Base-by-base conservation (phyloP, 2,888 invertebrate genomes). In the Drosophila lutescens region DNA sequence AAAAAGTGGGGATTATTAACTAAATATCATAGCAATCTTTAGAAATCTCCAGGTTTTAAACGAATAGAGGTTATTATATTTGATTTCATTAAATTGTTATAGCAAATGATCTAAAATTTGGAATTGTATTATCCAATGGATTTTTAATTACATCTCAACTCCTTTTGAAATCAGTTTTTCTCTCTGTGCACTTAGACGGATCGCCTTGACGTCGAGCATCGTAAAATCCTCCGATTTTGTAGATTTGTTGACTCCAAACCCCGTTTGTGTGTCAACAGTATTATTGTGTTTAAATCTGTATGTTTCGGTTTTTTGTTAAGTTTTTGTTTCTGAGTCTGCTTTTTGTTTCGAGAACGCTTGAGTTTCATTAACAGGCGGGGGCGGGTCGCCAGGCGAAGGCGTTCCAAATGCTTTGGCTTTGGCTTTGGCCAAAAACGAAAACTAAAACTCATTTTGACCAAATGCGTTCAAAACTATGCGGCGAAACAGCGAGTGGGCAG, bases 381-480 rank as follows among this genome's bases (percentile, higher is more conserved):
- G 68, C 68, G 68, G 67, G 50, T 15, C 43, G 50, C 40, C 61
- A 40, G 55, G 47, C 50, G 70, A 69, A 69, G 70, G 70, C 70
- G 70, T 69, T 44, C 44, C 50, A 68, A 70, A 69, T 71, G 78
- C 38, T 62, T 56, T 47, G 61, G 78, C 81, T 85, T 79, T 72
- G 59, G 41, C 81, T 85, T 79, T 72, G 59, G 41, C 63, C 71
- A 72, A 72, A 72, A 58, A 71, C 50, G 63, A 79, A 80, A 78
- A 80, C 57, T 71, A 77, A 75, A 86, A 86, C 79, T 83, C 86
- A 86, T 83, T 83, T 86, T 83, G 83, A 86, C 83, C 82, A 82
- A 85, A 82, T 79, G 67, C 73, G 82, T 74, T 74, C 60, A 77
- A 69, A 68, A 73, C 51, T 71, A 66, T 70, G 77, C 77, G 74